Conservation (phyloP, 2,113 vertebrate species). For the Rhinoderma darwinii region DNA sequence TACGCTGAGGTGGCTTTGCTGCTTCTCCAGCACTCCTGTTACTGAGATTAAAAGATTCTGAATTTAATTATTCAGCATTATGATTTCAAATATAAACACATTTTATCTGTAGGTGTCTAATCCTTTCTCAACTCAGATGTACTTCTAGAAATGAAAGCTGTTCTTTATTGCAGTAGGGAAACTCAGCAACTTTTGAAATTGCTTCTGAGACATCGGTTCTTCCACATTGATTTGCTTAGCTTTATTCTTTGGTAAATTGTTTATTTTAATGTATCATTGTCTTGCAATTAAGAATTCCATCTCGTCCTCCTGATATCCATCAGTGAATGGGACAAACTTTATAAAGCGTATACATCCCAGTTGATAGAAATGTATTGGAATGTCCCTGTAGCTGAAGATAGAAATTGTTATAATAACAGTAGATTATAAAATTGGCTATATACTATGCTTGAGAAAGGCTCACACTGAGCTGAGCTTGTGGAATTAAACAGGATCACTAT, state of each 20-base stretch:
- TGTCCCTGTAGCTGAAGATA: neutral
- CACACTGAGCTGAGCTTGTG: too few relatives aligned
- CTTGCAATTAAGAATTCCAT: neutral
- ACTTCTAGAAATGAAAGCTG: neutral
- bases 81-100: neutral
- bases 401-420: neutral
- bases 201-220: neutral
- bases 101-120: neutral
- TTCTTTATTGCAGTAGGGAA: neutral
- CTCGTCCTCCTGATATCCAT: neutral
- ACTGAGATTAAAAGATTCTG: conserved; percentile 25
- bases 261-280: neutral
- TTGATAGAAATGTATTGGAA: neutral
- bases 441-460: too few relatives aligned
- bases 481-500: too few relatives aligned
- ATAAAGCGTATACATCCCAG: neutral
- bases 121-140: neutral
- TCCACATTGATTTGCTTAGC: neutral
- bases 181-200: neutral
- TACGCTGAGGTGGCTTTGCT: conserved; percentile 30
- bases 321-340: too few relatives aligned
- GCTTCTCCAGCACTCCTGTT: conserved; percentile 29
- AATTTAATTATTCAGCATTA: conserved; percentile 11
- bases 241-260: neutral
- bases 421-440: too few relatives aligned